These are phyloP conservation scores for Troides aeacus DNA, from an alignment of 2,888 invertebrate genomes.

Conservation along the genomic window DNA sequence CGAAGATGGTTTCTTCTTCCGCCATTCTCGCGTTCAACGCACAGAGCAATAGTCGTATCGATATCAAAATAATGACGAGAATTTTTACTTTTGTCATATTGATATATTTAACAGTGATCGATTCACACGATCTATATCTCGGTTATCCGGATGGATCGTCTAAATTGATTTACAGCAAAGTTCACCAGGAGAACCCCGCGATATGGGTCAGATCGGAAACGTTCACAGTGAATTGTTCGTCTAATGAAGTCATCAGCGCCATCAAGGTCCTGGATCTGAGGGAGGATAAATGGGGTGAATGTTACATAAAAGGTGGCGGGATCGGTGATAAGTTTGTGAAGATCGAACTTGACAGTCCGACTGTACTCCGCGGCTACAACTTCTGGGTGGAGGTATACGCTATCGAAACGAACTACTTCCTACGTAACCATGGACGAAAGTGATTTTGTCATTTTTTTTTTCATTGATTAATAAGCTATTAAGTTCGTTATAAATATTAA, in stretches of 20 bases:
- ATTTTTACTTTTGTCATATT: slow-evolving; percentile 10
- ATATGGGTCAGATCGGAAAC: slow-evolving; percentile 57
- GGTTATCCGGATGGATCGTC: slow-evolving; percentile 59
- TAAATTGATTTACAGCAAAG: slow-evolving; percentile 59
- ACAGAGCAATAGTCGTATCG: slow-evolving; percentile 2
- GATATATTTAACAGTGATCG: slow-evolving; percentile 12
- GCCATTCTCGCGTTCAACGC: slow-evolving; percentile 7
- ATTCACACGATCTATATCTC: slow-evolving; percentile 40
- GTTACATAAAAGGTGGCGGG: slow-evolving; percentile 59
- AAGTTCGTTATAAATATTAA: background rate
- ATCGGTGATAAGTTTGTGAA: slow-evolving; percentile 60
- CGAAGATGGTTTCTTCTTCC: background rate
- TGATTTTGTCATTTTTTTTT: slow-evolving; percentile 31
- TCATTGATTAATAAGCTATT: background rate
- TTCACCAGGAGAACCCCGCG: slow-evolving; percentile 64
- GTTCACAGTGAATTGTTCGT: slow-evolving; percentile 56
- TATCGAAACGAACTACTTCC: slow-evolving; percentile 46
- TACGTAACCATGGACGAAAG: slow-evolving; percentile 50
- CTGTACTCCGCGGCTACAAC: slow-evolving; percentile 62
- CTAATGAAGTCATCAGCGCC: slow-evolving; percentile 59
- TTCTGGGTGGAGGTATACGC: slow-evolving; percentile 64
- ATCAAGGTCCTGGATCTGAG: slow-evolving; percentile 60
- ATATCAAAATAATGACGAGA: slow-evolving; percentile 15
- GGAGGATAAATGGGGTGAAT: slow-evolving; percentile 60
- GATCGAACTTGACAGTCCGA: slow-evolving; percentile 59